These are phyloP conservation scores for Drosophila serrata DNA, from an alignment of 1,140 invertebrate species.

Conservation along the genomic window DNA sequence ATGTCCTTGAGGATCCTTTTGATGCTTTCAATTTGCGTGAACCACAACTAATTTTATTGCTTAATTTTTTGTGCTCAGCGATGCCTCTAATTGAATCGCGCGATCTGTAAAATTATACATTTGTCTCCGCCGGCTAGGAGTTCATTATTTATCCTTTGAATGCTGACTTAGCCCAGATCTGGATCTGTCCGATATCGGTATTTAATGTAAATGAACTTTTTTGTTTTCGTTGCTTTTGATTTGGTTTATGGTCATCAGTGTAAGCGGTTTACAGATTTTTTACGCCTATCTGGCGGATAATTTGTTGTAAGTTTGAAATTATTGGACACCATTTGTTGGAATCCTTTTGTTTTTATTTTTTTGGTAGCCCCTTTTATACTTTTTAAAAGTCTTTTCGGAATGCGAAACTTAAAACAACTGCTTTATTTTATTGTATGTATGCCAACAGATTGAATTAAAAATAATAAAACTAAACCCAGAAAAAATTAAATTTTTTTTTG, in stretches of 20 bases:
- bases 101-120: conserved; percentile 78
- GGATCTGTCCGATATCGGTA: conserved; percentile 30
- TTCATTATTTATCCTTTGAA: conserved; percentile 75
- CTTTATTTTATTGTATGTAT: not conserved
- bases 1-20: conserved; percentile 62
- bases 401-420: not conserved
- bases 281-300: conserved; percentile 49
- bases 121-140: conserved; percentile 49
- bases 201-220: conserved; percentile 68
- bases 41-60: conserved; percentile 85
- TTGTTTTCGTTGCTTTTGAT: conserved; percentile 37
- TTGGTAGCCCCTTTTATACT: not conserved
- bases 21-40: conserved; percentile 80
- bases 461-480: too few relatives aligned
- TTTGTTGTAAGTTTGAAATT: conserved; percentile 50
- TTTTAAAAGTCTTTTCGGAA: not conserved
- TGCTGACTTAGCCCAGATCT: not conserved
- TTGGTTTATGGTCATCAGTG: conserved; percentile 40
- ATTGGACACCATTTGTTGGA: conserved; percentile 4
- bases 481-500: too few relatives aligned
- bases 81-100: conserved; percentile 72
- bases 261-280: conserved; percentile 51
- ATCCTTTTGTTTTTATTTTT: not conserved
- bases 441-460: not conserved
- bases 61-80: conserved; percentile 75